Evolutionary conservation across 2,797 vertebrate species (phyloP).

Genomic region (Erpetoichthys calabaricus): DNA sequence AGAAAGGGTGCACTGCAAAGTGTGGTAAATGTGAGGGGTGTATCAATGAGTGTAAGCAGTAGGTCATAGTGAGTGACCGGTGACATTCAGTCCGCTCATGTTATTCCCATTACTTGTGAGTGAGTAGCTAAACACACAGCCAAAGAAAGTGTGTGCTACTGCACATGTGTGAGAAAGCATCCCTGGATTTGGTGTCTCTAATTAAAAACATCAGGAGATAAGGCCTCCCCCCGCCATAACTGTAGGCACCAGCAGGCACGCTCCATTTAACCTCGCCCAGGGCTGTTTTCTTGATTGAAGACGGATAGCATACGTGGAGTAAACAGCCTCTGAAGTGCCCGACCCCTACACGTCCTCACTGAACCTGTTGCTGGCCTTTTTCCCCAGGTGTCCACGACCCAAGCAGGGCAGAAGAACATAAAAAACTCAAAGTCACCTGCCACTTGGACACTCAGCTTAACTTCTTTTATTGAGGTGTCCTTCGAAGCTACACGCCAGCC

Average conservation of each 20-base stretch:
- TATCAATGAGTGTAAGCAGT: too few relatives aligned
- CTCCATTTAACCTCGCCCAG: slow-evolving; percentile 34
- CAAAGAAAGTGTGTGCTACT: slow-evolving; percentile 8
- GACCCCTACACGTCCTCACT: not conserved
- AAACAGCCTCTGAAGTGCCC: slow-evolving; percentile 16
- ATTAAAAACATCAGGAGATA: slow-evolving; percentile 27
- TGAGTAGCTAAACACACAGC: not conserved
- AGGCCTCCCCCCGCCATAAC: slow-evolving; percentile 20
- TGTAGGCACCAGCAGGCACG: slow-evolving; percentile 26
- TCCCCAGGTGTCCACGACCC: too few relatives aligned
- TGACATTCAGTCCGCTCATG: too few relatives aligned
- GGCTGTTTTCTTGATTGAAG: slow-evolving; percentile 39
- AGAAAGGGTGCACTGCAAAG: too few relatives aligned
- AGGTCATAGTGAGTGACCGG: too few relatives aligned
- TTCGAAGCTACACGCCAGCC: too few relatives aligned
- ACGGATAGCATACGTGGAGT: slow-evolving; percentile 25
- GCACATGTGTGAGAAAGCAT: slow-evolving; percentile 1
- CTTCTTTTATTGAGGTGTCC: too few relatives aligned
- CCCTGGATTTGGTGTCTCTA: slow-evolving; percentile 19
- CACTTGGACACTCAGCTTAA: too few relatives aligned
- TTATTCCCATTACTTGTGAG: too few relatives aligned
- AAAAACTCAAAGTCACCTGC: too few relatives aligned
- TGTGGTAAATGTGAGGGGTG: too few relatives aligned
- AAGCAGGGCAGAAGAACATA: not conserved
- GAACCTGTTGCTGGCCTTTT: too few relatives aligned